phyloP scores from a whole-genome alignment of 2,113 vertebrate genomes.

The Tylochromis polylepis region DNA sequence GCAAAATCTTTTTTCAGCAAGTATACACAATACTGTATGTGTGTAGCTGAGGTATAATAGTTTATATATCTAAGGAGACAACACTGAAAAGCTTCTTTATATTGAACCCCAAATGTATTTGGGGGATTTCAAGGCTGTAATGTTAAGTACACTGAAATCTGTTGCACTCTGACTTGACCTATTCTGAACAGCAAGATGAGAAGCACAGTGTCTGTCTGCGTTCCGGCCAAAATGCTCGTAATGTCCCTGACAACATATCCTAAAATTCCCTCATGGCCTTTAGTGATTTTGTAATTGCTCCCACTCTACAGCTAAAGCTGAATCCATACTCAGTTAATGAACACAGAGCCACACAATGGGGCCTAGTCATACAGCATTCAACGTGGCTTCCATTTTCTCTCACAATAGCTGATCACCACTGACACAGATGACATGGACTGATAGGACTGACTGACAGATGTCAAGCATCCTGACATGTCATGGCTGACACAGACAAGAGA shows the following conservation, averaged over 20 bases:
- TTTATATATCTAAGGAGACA: not conserved
- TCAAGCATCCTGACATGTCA: constrained; percentile 24
- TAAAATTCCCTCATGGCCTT: constrained; percentile 26
- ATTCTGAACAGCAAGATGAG: not conserved
- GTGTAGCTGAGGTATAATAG: not conserved
- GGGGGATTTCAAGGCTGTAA: rapidly evolving
- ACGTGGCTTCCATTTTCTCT: constrained; percentile 29
- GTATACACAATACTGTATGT: rapidly evolving
- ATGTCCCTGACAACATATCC: not conserved
- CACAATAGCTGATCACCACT: constrained; percentile 44
- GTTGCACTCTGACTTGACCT: not conserved
- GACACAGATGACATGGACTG: constrained; percentile 30
- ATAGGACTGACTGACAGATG: constrained; percentile 50
- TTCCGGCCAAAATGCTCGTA: not conserved
- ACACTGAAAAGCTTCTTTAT: not conserved
- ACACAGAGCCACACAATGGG: constrained; percentile 24
- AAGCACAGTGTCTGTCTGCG: rapidly evolving
- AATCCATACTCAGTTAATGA: constrained; percentile 64
- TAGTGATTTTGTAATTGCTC: constrained; percentile 56
- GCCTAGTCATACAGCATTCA: constrained; percentile 34
- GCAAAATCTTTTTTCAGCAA: not conserved
- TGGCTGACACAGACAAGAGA: not conserved
- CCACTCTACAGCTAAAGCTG: constrained; percentile 28
- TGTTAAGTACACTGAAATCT: not conserved
- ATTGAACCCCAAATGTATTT: not conserved